Base-by-base conservation (phyloP, 1,140 invertebrate genomes). In the Brachionus rotundiformis region DNA sequence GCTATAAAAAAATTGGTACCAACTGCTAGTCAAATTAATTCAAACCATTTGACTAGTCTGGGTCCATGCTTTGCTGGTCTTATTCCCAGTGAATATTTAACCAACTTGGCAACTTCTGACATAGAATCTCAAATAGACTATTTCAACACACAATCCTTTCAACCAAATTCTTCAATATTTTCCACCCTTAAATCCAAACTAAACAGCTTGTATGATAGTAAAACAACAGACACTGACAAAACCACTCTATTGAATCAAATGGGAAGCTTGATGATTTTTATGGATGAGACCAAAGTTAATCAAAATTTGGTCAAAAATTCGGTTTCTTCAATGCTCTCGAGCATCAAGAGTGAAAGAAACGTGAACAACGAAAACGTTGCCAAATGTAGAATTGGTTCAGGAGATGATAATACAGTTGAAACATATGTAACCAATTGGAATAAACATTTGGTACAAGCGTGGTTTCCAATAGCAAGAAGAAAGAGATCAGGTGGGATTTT, bases 61-160 rank as follows among this genome's bases (percentile, higher is more conserved):
- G 68, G 68, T 44, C 23, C 68, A 25, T 73, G 68, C 36, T 73
- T 73, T 73, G 68, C 68, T n/a, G 13, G 19, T 25, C 23, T 44
- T 6, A 73, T 73, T 8, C 68, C 68, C 23, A 2, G 11, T n/a
- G 68, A 73, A 11, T 73, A 73, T 44, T 19, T 73, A 2, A 16
- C 3, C 11, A 31, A 19, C 25, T 73, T 73, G 36, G 7, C 36
- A 13, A n/a, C n/a, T 25, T 39, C 36, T 25, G 68, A 47, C 3
- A 31, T 73, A 25, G 23, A 73, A 41, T 25, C 36, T 13, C 33
- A 73, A 73, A 44, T 41, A 25, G 41, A 27, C 23, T 73, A 73
- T 31, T 73, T 73, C 29, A 44, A 23, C 25, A 41, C 10, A 19
- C 8, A 41, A 44, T 2, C 19, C n/a, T 73, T 73, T 44, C 68